Evolutionary conservation across 1,140 invertebrate species (phyloP).

Genomic region (Drosophila carrolli): DNA sequence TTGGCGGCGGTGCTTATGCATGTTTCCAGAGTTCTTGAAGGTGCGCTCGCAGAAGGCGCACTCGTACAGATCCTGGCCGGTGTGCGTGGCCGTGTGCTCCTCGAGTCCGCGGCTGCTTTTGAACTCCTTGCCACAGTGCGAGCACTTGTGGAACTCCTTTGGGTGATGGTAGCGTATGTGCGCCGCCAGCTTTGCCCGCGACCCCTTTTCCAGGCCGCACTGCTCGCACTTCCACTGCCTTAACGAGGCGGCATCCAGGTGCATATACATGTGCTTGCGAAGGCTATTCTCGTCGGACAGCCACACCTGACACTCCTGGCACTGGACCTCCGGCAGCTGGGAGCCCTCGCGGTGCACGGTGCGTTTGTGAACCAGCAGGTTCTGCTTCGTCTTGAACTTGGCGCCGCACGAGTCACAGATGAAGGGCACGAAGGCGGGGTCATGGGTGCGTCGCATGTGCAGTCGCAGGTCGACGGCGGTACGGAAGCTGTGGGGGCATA

Average conservation of each 20-base stretch:
- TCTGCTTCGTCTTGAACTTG: slow-evolving; percentile 58
- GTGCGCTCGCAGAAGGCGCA: slow-evolving; percentile 69
- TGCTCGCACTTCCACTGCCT: slow-evolving; percentile 50
- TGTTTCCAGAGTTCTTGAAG: slow-evolving; percentile 63
- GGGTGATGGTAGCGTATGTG: slow-evolving; percentile 58
- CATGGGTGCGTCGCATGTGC: slow-evolving; percentile 55
- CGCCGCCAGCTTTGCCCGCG: slow-evolving; percentile 35
- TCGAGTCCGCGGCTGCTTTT: slow-evolving; percentile 50
- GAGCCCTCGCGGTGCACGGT: slow-evolving; percentile 51
- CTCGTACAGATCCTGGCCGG: slow-evolving; percentile 60
- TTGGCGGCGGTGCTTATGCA: slow-evolving; percentile 68
- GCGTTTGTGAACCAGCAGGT: slow-evolving; percentile 56
- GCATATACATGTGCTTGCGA: slow-evolving; percentile 60
- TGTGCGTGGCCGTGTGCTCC: slow-evolving; percentile 70
- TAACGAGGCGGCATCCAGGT: slow-evolving; percentile 41
- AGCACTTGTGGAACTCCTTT: slow-evolving; percentile 57
- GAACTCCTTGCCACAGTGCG: slow-evolving; percentile 60
- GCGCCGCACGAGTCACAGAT: slow-evolving; percentile 62
- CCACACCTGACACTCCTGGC: slow-evolving; percentile 46
- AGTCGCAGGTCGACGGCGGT: slow-evolving; percentile 37
- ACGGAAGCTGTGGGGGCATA: slow-evolving; percentile 16
- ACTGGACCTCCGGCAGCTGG: slow-evolving; percentile 54
- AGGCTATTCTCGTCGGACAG: slow-evolving; percentile 54
- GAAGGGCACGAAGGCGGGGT: slow-evolving; percentile 50
- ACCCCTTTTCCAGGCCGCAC: slow-evolving; percentile 49